Conservation (phyloP, 2,113 vertebrate species). For the Halichoeres trimaculatus region DNA sequence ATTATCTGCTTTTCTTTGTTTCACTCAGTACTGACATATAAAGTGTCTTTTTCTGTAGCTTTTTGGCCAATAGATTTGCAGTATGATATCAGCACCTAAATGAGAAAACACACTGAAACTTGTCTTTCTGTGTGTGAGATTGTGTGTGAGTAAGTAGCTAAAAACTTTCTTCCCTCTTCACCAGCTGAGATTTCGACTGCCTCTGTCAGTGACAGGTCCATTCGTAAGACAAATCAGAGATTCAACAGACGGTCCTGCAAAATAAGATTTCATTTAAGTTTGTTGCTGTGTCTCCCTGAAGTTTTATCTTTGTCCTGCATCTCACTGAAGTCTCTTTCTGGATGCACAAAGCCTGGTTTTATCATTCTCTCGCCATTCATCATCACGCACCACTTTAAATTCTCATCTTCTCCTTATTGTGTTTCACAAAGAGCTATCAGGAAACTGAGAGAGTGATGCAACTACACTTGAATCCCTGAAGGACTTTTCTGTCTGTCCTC, state of each 20-base stretch:
- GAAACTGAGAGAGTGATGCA: slow-evolving; percentile 40
- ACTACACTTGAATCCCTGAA: slow-evolving; percentile 45
- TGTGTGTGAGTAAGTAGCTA: no score
- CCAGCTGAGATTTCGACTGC: slow-evolving; percentile 61
- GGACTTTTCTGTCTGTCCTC: slow-evolving; percentile 29
- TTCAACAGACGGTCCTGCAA: slow-evolving; percentile 67
- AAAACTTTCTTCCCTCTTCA: slow-evolving; percentile 32
- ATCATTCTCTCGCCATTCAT: slow-evolving; percentile 58
- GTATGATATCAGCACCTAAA: not conserved
- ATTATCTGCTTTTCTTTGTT: not conserved
- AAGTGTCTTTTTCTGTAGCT: no score
- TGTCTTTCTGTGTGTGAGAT: no score
- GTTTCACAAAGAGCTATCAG: slow-evolving; percentile 57
- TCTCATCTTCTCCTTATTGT: slow-evolving; percentile 57
- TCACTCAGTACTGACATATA: not conserved
- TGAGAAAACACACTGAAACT: no score
- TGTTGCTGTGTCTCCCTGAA: slow-evolving; percentile 65
- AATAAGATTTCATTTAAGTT: slow-evolving; percentile 77
- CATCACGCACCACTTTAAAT: slow-evolving; percentile 42
- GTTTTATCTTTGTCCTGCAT: slow-evolving; percentile 64
- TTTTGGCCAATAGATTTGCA: not conserved
- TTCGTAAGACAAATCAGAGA: slow-evolving; percentile 64
- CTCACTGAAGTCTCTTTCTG: slow-evolving; percentile 64
- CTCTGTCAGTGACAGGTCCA: slow-evolving; percentile 79
- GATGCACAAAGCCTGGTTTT: slow-evolving; percentile 38